Base-by-base conservation (phyloP, 2,113 vertebrate genomes). In the Ceuthmochares aereus region DNA sequence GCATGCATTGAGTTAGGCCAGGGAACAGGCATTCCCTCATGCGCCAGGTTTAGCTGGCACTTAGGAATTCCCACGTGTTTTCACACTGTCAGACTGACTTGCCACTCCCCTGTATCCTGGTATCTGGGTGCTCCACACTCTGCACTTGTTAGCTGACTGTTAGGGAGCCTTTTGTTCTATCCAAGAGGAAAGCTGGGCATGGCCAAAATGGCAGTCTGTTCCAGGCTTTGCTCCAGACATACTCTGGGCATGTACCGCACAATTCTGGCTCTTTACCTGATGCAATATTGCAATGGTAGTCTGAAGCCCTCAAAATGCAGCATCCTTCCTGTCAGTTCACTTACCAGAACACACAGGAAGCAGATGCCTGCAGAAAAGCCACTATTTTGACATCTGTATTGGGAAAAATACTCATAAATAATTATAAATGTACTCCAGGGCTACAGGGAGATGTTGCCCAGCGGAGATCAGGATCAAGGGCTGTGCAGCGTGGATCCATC, bases 401-500 rank as follows among this genome's bases (percentile, higher is more conserved):
- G 67, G 16, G 20, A 47, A 32, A 32, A 30, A 42, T 12, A 19
- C 11, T 10, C 37, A 60, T 17, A 88, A 85, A 60, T 36, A 66
- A 11, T 23, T 76, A 23, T 32, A 74, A 43, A 42, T 77, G 34
- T 59, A 60, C 11, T 10, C 14, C 9, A 70, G 3, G 7, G 21
- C 19, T 74, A 25, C 5, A 42, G 49, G 25, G 30, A 79, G 14
- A 25, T 32, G 40, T 5, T 85, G 25, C 27, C 18, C 27, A 25
- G 30, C 14, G 42, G 20, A 87, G 52, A 76, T 15, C 14, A 75
- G 37, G 42, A 58, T 60, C 56, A 68, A 34, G 37, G 1, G 1
- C 13, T 55, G 17, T 8, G 17, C 21, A 55, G 9, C 4, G 2
- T 10, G 42, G 11, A 14, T 51, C 1, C 1, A 6, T 64, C 34